These are phyloP conservation scores for Pedicia rivosa DNA, from an alignment of 2,888 invertebrate species.

Conservation along the genomic window DNA sequence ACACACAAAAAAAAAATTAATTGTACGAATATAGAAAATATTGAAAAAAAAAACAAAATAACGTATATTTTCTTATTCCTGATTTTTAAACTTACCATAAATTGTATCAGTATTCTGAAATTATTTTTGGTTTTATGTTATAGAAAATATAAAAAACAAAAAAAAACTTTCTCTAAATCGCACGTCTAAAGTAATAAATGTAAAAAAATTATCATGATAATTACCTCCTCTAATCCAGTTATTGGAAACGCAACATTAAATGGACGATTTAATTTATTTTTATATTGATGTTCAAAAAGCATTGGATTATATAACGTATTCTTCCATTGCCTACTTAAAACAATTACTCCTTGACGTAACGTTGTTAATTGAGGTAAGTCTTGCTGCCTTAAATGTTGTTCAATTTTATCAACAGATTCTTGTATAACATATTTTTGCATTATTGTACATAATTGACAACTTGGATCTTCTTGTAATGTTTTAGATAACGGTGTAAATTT, in stretches of 20 bases:
- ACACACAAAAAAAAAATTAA: no score
- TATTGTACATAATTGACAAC: slow-evolving; percentile 82
- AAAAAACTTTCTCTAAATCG: neutral
- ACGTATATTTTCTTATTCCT: no score
- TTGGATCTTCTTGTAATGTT: slow-evolving; percentile 88
- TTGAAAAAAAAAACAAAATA: no score
- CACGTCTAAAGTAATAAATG: neutral
- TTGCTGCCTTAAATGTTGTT: slow-evolving; percentile 65
- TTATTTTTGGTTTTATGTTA: neutral
- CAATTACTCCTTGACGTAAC: slow-evolving; percentile 88
- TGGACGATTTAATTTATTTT: slow-evolving; percentile 64
- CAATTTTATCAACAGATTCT: slow-evolving; percentile 59
- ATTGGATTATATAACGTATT: slow-evolving; percentile 87
- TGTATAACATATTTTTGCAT: slow-evolving; percentile 70
- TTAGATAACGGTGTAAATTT: slow-evolving; percentile 75
- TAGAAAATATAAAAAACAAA: neutral
- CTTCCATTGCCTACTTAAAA: slow-evolving; percentile 92
- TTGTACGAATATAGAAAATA: no score
- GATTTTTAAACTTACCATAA: slow-evolving; percentile 8
- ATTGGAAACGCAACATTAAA: slow-evolving; percentile 81
- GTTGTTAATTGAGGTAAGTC: slow-evolving; percentile 79
- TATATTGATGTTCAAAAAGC: slow-evolving; percentile 75
- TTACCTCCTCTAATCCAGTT: slow-evolving; percentile 66
- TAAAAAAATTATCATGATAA: slow-evolving; percentile 1
- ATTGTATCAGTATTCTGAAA: slow-evolving; percentile 4